Evolutionary conservation across 1,140 invertebrate species (phyloP), one percentile per base, ranked within the genome.

Genomic region (Adelges cooleyi): DNA sequence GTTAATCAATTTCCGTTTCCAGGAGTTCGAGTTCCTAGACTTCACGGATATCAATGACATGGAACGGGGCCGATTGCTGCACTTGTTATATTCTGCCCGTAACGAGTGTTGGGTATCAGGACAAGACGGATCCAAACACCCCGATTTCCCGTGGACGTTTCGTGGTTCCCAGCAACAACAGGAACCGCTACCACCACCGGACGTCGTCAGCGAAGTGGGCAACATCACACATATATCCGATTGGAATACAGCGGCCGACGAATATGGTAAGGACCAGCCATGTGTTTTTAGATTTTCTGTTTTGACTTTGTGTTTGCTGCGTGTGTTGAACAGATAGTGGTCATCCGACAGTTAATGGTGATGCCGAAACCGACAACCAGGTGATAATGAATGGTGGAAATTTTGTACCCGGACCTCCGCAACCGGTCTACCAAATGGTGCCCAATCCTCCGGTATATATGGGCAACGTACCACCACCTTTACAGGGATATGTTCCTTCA

Each of bases 11-110:
- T 5, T 33, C 11, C 11, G 11, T 33, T 62, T 17, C n/a, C 33
- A 62, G 56, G 56, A 62, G 13, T 62, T 62, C 46, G 56, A 62
- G 42, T 62, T 62, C 25, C 56, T 62, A 0, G 56, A 62, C 29
- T 62, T 62, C 56, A 62, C 56, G 9, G 56, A 62, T 33, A 62
- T 62, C 42, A 62, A 62, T 62, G 56, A 62, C 25, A 62, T 62
- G 42, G 56, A 62, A 62, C 56, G 56, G 20, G 56, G 42, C 17
- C 42, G 56, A 29, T 62, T 62, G 17, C 56, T 62, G 17, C 42
- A 62, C 8, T 29, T 62, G 56, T 17, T 62, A 17, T 62, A 48
- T 62, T 62, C 56, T 20, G 56, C 42, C 1, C 56, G 56, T n/a
- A 62, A 62, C 13, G 56, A 62, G 17, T 62, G 40, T 29, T 62